These are phyloP conservation scores for Mandrillus leucophaeus DNA, from an alignment of 2,113 vertebrate species.

Conservation along the genomic window DNA sequence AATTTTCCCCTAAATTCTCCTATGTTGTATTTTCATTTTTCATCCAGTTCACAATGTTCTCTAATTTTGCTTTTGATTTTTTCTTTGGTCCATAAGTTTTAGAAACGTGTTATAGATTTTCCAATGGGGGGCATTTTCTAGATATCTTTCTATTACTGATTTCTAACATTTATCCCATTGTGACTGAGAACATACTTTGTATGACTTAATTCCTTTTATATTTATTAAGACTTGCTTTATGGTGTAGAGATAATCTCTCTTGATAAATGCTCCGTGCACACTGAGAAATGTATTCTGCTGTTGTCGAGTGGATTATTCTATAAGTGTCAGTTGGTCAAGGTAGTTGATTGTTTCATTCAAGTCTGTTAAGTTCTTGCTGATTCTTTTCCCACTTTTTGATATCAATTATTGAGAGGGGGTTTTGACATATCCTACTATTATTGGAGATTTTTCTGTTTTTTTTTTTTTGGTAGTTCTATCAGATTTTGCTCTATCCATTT, in stretches of 20 bases:
- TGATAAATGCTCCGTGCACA: too few relatives aligned
- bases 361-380: background rate
- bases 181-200: too few relatives aligned
- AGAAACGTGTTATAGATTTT: background rate
- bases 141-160: background rate
- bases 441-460: background rate
- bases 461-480: background rate
- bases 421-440: background rate
- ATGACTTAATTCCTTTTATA: background rate
- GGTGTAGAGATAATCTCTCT: background rate
- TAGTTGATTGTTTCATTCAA: background rate
- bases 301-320: background rate
- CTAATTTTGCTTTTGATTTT: background rate
- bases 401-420: background rate
- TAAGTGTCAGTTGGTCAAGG: background rate
- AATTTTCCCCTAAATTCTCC: background rate
- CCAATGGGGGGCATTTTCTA: background rate
- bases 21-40: background rate
- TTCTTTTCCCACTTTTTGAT: background rate
- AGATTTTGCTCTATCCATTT: background rate
- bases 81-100: background rate
- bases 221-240: background rate
- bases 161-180: background rate
- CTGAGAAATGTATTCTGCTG: background rate
- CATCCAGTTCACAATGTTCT: background rate